Evolutionary conservation across 2,797 vertebrate genomes (phyloP), one percentile per base, ranked within the genome.

Genomic region (Anguilla anguilla): DNA sequence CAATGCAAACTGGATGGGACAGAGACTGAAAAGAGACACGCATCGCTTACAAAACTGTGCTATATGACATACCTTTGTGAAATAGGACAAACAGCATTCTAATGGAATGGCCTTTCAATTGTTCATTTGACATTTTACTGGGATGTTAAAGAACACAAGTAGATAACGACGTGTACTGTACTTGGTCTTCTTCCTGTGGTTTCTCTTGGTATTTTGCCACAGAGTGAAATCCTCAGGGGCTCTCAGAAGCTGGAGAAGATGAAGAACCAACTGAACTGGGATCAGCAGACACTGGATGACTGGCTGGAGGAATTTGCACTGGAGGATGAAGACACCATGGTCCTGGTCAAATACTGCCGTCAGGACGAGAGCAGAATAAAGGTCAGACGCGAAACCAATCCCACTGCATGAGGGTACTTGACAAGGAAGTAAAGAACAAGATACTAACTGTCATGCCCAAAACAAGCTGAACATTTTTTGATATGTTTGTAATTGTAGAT

Each of bases 321-420:
- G n/a, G 97, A 95, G 92, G 97, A 99, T n/a, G 97, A 96, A 0
- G 97, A 99, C 89, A 92, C 94, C 1, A 92, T 97, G 92, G 93
- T 96, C 86, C 96, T 99, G 88, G 94, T 97, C 89, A 99, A 99
- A 90, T 99, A 98, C 9, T 90, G 97, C 9, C 94, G 97, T 87
- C 96, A 97, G 90, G 98, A 99, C 57, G 97, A 99, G 90, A 96
- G 96, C 91, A 98, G 95, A 94, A 97, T 99, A 89, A 96, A 96
- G 96, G 99, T 99, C 90, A 95, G 95, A 91, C 87, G 55, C 13
- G 3, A 17, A 49, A 22, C 39, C 43, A 82, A 13, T 51, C 43
- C 5, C 7, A 11, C 3, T n/a, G 31, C 7, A 19, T 79, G 22
- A 79, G 43, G 43, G 77, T 15, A 46, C 35, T 22, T 25, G 1